Percentiles rank a stretch among this genome's conserved stretches.
phyloP scores from a whole-genome alignment of 2,113 vertebrate species.

The Proterorhinus semilunaris region DNA sequence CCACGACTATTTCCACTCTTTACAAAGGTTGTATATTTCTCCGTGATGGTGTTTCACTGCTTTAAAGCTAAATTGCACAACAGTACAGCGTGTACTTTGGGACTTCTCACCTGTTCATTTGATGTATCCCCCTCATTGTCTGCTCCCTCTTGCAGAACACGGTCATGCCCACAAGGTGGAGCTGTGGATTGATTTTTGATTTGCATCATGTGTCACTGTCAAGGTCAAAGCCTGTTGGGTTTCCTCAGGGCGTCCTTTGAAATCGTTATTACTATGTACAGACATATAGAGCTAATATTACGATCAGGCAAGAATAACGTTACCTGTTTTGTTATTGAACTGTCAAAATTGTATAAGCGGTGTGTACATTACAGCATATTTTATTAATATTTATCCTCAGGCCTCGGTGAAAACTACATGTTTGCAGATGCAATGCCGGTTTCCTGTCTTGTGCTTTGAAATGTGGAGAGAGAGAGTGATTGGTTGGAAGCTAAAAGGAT shows the following conservation, averaged over 20 bases:
- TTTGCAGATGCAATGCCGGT: not conserved
- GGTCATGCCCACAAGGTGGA: slow-evolving; percentile 61
- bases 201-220: slow-evolving; percentile 44
- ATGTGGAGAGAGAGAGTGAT: slow-evolving; percentile 28
- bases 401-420: slow-evolving; percentile 6
- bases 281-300: not conserved
- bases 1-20: not conserved
- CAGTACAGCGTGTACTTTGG: slow-evolving; percentile 14
- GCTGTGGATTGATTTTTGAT: slow-evolving; percentile 54
- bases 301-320: not conserved
- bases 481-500: slow-evolving; percentile 32
- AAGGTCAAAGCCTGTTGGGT: slow-evolving; percentile 55
- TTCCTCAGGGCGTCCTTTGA: slow-evolving; percentile 21
- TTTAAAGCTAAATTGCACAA: not conserved
- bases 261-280: not conserved
- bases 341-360: not conserved
- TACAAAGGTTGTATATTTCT: not conserved
- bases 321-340: not conserved
- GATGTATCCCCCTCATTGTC: slow-evolving; percentile 29
- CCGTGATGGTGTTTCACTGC: not conserved
- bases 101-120: slow-evolving; percentile 13
- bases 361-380: not conserved
- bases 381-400: slow-evolving; percentile 14
- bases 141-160: slow-evolving; percentile 29
- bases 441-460: not conserved